These are phyloP conservation scores for Saxidomus purpurata DNA, from an alignment of 1,140 invertebrate genomes.

Conservation along the genomic window DNA sequence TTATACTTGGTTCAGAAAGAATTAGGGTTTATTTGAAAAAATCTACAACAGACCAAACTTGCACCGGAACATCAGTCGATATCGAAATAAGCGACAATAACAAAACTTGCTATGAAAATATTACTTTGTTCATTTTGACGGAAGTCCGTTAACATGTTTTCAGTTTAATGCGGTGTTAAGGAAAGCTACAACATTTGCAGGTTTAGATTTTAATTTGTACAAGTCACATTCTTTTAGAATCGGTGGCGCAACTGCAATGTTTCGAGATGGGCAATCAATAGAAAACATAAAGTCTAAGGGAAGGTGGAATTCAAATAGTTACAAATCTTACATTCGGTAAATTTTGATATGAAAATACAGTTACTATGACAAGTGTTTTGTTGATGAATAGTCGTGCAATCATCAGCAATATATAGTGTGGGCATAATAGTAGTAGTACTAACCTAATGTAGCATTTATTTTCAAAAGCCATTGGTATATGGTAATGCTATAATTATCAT, in stretches of 20 bases:
- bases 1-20: not conserved
- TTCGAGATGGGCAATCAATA: not conserved
- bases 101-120: not conserved
- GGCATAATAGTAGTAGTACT: too few relatives aligned
- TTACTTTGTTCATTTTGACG: not conserved
- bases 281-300: not conserved
- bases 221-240: not conserved
- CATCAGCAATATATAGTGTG: too few relatives aligned
- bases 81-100: not conserved
- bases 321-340: not conserved
- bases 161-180: not conserved
- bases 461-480: too few relatives aligned
- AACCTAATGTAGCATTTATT: too few relatives aligned
- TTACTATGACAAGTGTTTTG: too few relatives aligned
- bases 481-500: too few relatives aligned
- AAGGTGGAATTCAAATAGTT: not conserved
- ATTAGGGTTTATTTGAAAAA: not conserved
- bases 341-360: too few relatives aligned
- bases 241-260: not conserved
- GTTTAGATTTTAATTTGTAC: not conserved
- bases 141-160: not conserved
- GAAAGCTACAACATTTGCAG: not conserved
- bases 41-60: not conserved
- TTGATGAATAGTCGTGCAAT: too few relatives aligned
- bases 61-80: not conserved